Conservation (phyloP, 1,140 invertebrate species). For the Dinoponera quadriceps region DNA sequence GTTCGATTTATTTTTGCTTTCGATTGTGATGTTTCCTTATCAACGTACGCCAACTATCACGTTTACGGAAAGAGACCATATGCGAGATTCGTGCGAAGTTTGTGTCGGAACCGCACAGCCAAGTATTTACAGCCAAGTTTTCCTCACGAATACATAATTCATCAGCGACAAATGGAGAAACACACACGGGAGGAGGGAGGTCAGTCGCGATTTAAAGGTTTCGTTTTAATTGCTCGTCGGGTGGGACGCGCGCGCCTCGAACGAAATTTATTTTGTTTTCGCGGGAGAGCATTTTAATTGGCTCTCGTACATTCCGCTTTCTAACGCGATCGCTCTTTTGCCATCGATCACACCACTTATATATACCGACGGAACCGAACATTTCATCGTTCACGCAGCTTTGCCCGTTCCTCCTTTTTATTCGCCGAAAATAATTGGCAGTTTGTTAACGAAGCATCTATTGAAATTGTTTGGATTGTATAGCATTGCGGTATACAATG, state of each 20-base stretch:
- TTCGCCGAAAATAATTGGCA: not conserved
- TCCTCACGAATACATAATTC: not conserved
- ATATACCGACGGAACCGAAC: not conserved
- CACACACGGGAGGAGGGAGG: not conserved
- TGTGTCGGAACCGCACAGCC: not conserved
- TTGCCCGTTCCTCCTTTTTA: not conserved
- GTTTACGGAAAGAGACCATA: not conserved
- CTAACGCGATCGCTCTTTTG: not conserved
- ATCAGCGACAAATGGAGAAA: conserved; percentile 15
- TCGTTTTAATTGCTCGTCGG: conserved; percentile 27
- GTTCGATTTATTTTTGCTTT: conserved; percentile 13
- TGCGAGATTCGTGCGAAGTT: conserved; percentile 8
- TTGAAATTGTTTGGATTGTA: not conserved
- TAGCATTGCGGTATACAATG: not conserved
- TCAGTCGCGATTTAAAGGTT: not conserved
- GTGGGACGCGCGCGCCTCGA: not conserved
- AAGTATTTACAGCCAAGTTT: conserved; percentile 5
- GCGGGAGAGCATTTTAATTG: conserved; percentile 40
- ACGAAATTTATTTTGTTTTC: conserved; percentile 53
- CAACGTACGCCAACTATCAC: not conserved
- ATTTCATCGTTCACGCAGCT: conserved; percentile 1
- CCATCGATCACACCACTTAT: conserved; percentile 29
- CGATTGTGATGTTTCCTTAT: conserved; percentile 10
- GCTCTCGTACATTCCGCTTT: conserved; percentile 12
- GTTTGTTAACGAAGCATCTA: not conserved